Evolutionary conservation across 53 echinoderm and acorn worm genomes (phyloP).

Genomic region (Apostichopus leukothele): DNA sequence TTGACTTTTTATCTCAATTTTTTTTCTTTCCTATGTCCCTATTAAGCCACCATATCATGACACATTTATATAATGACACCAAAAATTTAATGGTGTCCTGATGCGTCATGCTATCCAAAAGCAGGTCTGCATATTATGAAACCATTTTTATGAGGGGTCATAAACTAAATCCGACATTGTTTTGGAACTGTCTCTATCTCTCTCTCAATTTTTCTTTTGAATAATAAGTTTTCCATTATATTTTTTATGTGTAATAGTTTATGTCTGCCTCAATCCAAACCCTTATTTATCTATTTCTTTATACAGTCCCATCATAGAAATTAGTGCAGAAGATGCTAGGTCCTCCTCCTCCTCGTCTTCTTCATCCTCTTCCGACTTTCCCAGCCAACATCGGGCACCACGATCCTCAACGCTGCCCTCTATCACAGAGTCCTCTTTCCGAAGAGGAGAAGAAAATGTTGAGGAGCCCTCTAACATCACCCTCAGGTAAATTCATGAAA

Average conservation of each 20-base stretch:
- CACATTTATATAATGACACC: too few species aligned
- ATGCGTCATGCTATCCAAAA: too few species aligned
- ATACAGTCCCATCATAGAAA: slow-evolving; percentile 88
- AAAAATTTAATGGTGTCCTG: too few species aligned
- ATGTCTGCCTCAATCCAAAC: neutral
- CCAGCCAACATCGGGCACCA: neutral
- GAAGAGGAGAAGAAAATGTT: neutral
- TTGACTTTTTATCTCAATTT: too few species aligned
- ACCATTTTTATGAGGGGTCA: too few species aligned
- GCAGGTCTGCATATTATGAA: too few species aligned
- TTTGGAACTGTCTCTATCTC: too few species aligned
- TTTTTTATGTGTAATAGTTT: neutral
- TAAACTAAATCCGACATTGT: too few species aligned
- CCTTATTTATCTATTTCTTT: neutral
- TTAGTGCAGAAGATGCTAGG: slow-evolving; percentile 75
- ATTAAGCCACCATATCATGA: too few species aligned
- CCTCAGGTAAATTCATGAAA: neutral
- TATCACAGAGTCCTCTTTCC: slow-evolving; percentile 23
- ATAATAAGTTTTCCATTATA: too few species aligned
- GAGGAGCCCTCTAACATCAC: slow-evolving; percentile 5
- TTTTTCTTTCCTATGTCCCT: too few species aligned
- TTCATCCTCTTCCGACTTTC: slow-evolving; percentile 34
- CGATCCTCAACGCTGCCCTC: slow-evolving; percentile 47
- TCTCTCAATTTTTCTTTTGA: too few species aligned
- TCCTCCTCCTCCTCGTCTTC: slow-evolving; percentile 64